A percentile compares a stretch with the other conserved stretches of the same genome.
These are phyloP conservation scores for Gallinago stenura DNA, from an alignment of 2,797 vertebrate genomes.

Conservation along the genomic window DNA sequence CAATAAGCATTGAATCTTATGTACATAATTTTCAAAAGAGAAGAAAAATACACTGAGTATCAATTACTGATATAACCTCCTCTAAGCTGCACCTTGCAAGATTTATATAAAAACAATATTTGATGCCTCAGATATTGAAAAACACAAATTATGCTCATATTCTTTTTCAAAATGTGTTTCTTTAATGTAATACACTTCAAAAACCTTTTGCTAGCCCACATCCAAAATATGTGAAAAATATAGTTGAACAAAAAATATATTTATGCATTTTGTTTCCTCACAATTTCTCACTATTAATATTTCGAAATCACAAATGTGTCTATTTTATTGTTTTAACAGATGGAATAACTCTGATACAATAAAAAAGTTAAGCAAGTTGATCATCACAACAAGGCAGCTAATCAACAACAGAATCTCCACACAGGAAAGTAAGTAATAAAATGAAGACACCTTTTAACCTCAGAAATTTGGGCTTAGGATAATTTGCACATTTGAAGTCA, in stretches of 20 bases:
- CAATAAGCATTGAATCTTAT: neutral
- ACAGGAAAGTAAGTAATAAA: neutral
- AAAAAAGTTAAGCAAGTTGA: neutral
- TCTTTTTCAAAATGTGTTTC: neutral
- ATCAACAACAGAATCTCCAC: neutral
- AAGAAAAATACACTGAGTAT: neutral
- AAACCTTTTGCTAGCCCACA: neutral
- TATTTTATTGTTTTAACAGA: neutral
- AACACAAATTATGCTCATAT: neutral
- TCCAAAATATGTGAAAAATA: neutral
- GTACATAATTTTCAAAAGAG: neutral
- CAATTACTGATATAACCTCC: neutral
- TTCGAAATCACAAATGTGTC: neutral
- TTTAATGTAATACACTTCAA: neutral
- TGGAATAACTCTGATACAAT: neutral
- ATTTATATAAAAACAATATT: neutral
- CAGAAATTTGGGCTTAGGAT: neutral
- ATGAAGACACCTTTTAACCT: neutral
- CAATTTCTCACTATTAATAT: neutral
- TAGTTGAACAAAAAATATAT: neutral
- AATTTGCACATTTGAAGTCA: neutral
- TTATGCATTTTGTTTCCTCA: neutral
- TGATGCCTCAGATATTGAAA: accelerated
- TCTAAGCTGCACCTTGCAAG: neutral
- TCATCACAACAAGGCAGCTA: neutral